These are phyloP conservation scores for Euglossa dilemma DNA, from an alignment of 1,140 invertebrate genomes.

Conservation along the genomic window DNA sequence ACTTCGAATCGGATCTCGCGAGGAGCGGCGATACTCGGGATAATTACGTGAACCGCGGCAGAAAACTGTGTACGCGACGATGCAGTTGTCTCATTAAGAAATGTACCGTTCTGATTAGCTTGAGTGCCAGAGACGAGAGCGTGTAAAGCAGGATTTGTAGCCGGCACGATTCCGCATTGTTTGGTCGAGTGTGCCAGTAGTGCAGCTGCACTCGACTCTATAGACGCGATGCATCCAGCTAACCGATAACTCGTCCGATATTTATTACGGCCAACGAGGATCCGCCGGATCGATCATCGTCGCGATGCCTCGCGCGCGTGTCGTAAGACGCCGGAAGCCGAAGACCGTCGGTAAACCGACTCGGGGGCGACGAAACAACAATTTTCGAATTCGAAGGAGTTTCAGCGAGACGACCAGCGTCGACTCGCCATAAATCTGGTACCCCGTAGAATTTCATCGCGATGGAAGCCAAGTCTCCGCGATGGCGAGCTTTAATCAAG, in stretches of 20 bases:
- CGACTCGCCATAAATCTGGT: neutral
- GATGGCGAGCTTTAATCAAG: slow-evolving; percentile 5
- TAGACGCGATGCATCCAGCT: slow-evolving; percentile 11
- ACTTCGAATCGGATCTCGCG: neutral
- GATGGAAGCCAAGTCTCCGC: neutral
- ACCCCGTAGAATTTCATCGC: neutral
- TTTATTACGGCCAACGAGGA: slow-evolving; percentile 13
- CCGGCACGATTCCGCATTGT: slow-evolving; percentile 42
- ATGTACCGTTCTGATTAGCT: slow-evolving; percentile 40
- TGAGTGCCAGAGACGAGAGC: slow-evolving; percentile 34
- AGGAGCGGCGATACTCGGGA: neutral
- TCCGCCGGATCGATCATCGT: neutral
- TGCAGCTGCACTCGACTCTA: slow-evolving; percentile 25
- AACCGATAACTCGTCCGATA: slow-evolving; percentile 36
- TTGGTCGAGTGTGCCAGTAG: slow-evolving; percentile 27
- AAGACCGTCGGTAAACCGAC: no score
- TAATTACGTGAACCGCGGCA: slow-evolving; percentile 26
- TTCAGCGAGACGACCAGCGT: neutral
- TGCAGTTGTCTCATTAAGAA: slow-evolving; percentile 50
- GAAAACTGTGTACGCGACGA: slow-evolving; percentile 37
- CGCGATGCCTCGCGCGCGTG: no score
- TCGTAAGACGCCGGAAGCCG: no score
- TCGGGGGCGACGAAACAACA: no score
- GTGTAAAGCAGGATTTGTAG: slow-evolving; percentile 39
- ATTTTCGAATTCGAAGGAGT: no score